A percentile compares a stretch with the other conserved stretches of the same genome.
These are phyloP conservation scores for Amphiprion clarkii DNA, from an alignment of 2,797 vertebrate genomes.

Conservation along the genomic window DNA sequence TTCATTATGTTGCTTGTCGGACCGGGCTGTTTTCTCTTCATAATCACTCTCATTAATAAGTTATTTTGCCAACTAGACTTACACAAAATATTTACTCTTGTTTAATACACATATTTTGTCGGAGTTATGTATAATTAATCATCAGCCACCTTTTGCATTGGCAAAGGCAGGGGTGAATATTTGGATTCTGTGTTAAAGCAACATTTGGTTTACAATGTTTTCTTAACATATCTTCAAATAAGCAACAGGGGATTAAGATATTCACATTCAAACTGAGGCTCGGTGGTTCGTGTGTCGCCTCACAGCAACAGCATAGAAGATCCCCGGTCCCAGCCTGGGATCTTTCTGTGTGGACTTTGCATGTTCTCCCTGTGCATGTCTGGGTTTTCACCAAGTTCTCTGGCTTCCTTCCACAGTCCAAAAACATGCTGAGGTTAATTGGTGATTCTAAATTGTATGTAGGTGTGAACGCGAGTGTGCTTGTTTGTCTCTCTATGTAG, in stretches of 20 bases:
- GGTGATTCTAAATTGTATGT: too few species aligned
- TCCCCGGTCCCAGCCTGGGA: too few species aligned
- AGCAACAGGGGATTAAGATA: background rate
- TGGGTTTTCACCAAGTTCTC: too few species aligned
- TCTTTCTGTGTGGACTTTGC: too few species aligned
- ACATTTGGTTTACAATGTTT: constrained; percentile 5
- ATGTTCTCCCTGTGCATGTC: too few species aligned
- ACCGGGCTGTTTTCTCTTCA: constrained; percentile 3
- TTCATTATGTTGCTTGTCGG: constrained; percentile 20
- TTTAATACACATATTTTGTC: background rate
- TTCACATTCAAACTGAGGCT: background rate
- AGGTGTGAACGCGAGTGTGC: too few species aligned
- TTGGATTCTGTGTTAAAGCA: constrained; percentile 5
- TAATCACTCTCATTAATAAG: constrained; percentile 1
- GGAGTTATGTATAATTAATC: background rate
- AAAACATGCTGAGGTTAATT: too few species aligned
- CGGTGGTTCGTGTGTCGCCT: too few species aligned
- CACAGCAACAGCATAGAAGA: too few species aligned
- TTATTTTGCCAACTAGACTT: background rate
- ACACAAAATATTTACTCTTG: background rate
- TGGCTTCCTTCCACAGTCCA: too few species aligned
- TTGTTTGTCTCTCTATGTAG: too few species aligned
- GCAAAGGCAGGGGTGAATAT: background rate
- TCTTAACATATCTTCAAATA: background rate
- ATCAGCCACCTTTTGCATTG: background rate